Conservation (phyloP, 2,113 vertebrate genomes). For the Mormyrus lacerda region DNA sequence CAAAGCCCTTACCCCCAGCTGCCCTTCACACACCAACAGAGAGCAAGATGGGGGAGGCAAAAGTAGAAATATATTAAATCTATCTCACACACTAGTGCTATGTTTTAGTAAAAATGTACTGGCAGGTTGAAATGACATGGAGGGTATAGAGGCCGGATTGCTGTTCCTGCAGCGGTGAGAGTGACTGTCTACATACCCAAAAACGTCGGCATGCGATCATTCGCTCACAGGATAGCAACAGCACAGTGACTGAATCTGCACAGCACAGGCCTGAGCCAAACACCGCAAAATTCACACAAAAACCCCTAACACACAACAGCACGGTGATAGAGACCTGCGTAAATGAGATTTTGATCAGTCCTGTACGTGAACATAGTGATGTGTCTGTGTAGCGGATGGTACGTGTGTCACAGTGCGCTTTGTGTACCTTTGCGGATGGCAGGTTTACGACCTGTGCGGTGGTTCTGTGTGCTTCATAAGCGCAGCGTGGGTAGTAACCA, state of each 20-base stretch:
- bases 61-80: too few species aligned
- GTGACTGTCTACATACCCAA: too few species aligned
- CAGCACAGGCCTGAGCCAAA: background rate
- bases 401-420: background rate
- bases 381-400: background rate
- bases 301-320: background rate
- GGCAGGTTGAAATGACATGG: too few species aligned
- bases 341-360: background rate
- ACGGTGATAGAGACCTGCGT: background rate
- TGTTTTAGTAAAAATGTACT: too few species aligned
- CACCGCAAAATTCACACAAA: background rate
- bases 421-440: constrained; percentile 9
- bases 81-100: too few species aligned
- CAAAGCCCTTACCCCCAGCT: too few species aligned
- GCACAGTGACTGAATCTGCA: background rate
- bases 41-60: too few species aligned
- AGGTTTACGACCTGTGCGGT: background rate
- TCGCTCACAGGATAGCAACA: too few species aligned
- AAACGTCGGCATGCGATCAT: too few species aligned
- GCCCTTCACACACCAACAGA: too few species aligned
- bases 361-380: background rate
- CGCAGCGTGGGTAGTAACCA: background rate
- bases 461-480: background rate
- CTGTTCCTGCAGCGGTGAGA: too few species aligned
- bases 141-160: too few species aligned